A percentile compares a stretch with the other conserved stretches of the same genome.
Conservation (phyloP, 2,888 invertebrate genomes). For the Emmelina monodactyla region DNA sequence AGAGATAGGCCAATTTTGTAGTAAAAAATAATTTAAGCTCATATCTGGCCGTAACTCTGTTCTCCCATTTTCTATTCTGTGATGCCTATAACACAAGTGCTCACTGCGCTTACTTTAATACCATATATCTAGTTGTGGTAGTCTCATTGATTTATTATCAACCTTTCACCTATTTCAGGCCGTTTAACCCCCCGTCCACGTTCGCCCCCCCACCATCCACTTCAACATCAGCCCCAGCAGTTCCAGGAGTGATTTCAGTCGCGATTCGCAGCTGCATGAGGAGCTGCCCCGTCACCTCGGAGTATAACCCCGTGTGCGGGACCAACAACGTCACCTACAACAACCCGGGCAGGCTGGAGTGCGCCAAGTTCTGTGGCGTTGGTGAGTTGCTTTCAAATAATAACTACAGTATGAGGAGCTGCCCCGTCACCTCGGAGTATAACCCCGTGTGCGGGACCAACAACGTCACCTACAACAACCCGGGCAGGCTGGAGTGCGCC, state of each 20-base stretch:
- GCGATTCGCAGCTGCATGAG: constrained; percentile 16
- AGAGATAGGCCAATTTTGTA: too few relatives aligned
- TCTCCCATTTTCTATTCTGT: too few relatives aligned
- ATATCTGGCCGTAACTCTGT: too few relatives aligned
- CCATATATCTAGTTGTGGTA: too few relatives aligned
- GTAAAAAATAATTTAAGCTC: too few relatives aligned
- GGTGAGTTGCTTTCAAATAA: constrained; percentile 32
- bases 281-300: constrained; percentile 30
- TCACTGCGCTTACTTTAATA: too few relatives aligned
- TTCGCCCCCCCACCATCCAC: too few relatives aligned
- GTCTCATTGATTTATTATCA: too few relatives aligned
- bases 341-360: constrained; percentile 35
- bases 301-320: constrained; percentile 54
- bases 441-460: constrained; percentile 52
- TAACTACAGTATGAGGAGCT: constrained; percentile 26
- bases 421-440: constrained; percentile 38
- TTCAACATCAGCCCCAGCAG: too few relatives aligned
- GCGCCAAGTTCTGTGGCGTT: constrained; percentile 43
- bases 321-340: constrained; percentile 36
- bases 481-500: constrained; percentile 35
- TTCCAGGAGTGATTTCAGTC: not conserved
- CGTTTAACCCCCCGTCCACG: not conserved
- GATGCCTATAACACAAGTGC: too few relatives aligned
- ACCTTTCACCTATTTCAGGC: not conserved
- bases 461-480: constrained; percentile 36